Base-by-base conservation (phyloP, 2,888 invertebrate genomes). In the Apamea monoglypha region DNA sequence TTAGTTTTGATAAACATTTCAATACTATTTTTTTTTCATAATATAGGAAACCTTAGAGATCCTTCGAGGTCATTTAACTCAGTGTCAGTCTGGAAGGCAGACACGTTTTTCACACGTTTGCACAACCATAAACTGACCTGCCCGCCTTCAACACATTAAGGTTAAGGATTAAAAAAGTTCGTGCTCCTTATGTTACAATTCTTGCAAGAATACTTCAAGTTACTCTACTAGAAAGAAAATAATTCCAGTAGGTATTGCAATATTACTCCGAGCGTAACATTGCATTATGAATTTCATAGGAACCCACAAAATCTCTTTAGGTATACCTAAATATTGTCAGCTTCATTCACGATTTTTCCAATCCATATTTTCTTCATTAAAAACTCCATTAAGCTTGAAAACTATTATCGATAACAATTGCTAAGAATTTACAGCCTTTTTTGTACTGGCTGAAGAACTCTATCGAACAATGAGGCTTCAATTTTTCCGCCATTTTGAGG, bases 401-500 rank as follows among this genome's bases (percentile, higher is more conserved):
- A 76, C 66, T 76, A 73, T 70, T 85, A 77, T 61, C 74, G 59
- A 68, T 64, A 71, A 77, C 36, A 71, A 73, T 80, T 75, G 67
- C 56, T 29, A 36, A 29, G 64, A 67, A 75, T 66, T 36, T 59
- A 67, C 59, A 64, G n/a, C 16, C 25, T 53, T 64, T 75, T 76
- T 73, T 32, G 14, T 61, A 68, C 61, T 70, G 14, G 59, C 74
- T 69, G 21, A 70, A 78, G 67, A 78, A 76, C 70, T 81, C 64
- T 74, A 83, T 74, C 66, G 74, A 77, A 88, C 68, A 89, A 82
- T 73, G 70, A 70, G 14, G 29, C 69, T 73, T 70, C 59, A 75
- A 76, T 84, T 79, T 82, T 81, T 83, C 70, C 77, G 68, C 80
- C 80, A 74, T 89, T 87, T 90, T 76, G 70, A 84, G 67, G 81